Evolutionary conservation across 2,797 vertebrate genomes (phyloP), one percentile per base, ranked within the genome.

Genomic region (Pseudopleuronectes americanus): DNA sequence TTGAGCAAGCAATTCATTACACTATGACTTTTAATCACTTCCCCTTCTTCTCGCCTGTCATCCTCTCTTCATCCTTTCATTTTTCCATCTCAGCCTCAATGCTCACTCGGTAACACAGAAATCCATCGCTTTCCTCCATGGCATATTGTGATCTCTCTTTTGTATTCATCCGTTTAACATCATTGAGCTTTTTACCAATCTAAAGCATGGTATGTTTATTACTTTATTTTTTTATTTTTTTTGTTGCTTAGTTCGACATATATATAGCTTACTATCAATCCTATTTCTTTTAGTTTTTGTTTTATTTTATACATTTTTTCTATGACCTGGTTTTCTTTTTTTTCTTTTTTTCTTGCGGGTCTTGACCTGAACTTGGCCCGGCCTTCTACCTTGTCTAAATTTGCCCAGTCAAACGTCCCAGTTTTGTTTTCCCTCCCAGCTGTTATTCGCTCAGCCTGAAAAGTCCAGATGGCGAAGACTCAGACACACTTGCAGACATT

Each of bases 361-460:
- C 71, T 76, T 83, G 77, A 74, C 84, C 81, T 65, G 22, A 77
- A 57, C 62, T 81, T 90, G 95, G 93, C 94, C 93, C 83, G 88
- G 88, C 94, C 59, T 61, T 83, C 80, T 85, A 83, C 85, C 84
- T 84, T 81, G 77, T 86, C 95, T 96, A 89, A 95, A 96, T 96
- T 95, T 94, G 89, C 94, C 95, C 94, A 94, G 94, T 92, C 95
- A 95, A 96, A 95, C 90, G 92, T 92, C 94, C 95, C 95, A 90
- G 92, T 94, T 95, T 94, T 95, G 94, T 95, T 96, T 96, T 95
- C 94, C 95, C 92, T 92, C 94, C 96, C 96, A 96, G 96, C 96
- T 97, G 95, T 97, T 97, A 94, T 95, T 87, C 95, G 89, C 95
- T 96, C 95, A 93, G 93, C 95, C 95, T 95, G 95, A 96, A 95